A percentile compares a stretch with the other conserved stretches of the same genome.
Evolutionary conservation across 23 tunicate genomes (phyloP).

Genomic region (Halocynthia aurantium): DNA sequence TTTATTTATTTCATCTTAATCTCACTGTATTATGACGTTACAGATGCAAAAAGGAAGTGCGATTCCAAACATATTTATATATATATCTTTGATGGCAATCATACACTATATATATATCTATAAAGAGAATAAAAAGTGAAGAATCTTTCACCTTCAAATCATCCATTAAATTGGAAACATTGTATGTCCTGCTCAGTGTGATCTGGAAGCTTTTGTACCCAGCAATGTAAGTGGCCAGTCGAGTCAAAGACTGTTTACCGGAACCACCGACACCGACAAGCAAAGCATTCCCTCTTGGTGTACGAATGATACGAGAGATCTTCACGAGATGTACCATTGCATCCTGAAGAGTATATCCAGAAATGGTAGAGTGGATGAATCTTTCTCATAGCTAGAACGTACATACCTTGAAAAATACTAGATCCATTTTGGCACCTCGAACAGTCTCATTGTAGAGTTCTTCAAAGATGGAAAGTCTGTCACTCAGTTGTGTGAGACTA

Average conservation of each 20-base stretch:
- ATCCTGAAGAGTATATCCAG: constrained; percentile 42
- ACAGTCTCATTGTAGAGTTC: constrained; percentile 98
- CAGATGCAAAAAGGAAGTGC: too few species aligned
- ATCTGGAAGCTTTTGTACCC: constrained; percentile 96
- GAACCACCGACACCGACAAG: constrained; percentile 99
- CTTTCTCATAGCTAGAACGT: neutral
- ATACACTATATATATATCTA: neutral
- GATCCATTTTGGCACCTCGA: constrained; percentile 98
- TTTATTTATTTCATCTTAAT: too few species aligned
- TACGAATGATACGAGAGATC: constrained; percentile 95
- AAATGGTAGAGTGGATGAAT: neutral
- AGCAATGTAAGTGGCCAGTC: constrained; percentile 91
- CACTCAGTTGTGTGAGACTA: constrained; percentile 70
- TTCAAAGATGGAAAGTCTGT: constrained; percentile 68
- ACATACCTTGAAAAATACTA: constrained; percentile 88
- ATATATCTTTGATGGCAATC: neutral
- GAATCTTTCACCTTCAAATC: constrained; percentile 66
- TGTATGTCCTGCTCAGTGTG: constrained; percentile 93
- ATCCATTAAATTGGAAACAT: constrained; percentile 82
- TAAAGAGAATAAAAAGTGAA: neutral
- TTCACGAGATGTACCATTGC: constrained; percentile 98
- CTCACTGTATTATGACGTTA: too few species aligned
- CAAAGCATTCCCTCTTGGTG: constrained; percentile 97
- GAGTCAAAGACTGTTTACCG: constrained; percentile 98
- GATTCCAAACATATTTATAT: neutral